These are phyloP conservation scores for Xiphydria camelus DNA, from an alignment of 2,888 invertebrate species.

Conservation along the genomic window DNA sequence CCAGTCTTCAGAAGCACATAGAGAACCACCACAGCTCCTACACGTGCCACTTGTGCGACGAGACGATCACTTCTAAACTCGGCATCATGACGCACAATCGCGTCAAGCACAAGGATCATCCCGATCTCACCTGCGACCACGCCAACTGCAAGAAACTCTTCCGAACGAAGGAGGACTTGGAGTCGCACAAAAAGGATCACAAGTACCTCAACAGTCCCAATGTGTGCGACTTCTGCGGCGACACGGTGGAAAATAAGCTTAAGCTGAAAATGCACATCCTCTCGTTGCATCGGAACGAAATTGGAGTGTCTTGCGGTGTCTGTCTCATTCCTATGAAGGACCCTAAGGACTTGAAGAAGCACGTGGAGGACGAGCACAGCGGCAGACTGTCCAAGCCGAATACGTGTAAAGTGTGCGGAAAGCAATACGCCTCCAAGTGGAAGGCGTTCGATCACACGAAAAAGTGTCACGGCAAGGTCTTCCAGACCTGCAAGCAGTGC, in stretches of 20 bases:
- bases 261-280: conserved; percentile 65
- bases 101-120: conserved; percentile 61
- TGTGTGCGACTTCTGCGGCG: conserved; percentile 65
- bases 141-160: conserved; percentile 61
- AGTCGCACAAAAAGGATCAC: conserved; percentile 61
- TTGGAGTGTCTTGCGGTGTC: conserved; percentile 63
- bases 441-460: conserved; percentile 65
- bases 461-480: conserved; percentile 64
- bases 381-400: conserved; percentile 59
- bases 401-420: conserved; percentile 65
- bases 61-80: conserved; percentile 62
- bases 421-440: conserved; percentile 65
- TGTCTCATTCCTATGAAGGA: conserved; percentile 63
- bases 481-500: conserved; percentile 64
- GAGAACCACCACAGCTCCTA: conserved; percentile 63
- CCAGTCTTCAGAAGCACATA: conserved; percentile 61
- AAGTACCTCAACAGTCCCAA: conserved; percentile 57
- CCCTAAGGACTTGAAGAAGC: conserved; percentile 62
- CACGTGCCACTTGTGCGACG: conserved; percentile 61
- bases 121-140: conserved; percentile 59
- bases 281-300: conserved; percentile 62
- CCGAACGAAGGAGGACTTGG: conserved; percentile 60
- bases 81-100: conserved; percentile 64
- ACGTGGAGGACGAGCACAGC: conserved; percentile 61
- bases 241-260: conserved; percentile 62